These are phyloP conservation scores for Homarus americanus DNA, from an alignment of 1,140 invertebrate species.

Conservation along the genomic window DNA sequence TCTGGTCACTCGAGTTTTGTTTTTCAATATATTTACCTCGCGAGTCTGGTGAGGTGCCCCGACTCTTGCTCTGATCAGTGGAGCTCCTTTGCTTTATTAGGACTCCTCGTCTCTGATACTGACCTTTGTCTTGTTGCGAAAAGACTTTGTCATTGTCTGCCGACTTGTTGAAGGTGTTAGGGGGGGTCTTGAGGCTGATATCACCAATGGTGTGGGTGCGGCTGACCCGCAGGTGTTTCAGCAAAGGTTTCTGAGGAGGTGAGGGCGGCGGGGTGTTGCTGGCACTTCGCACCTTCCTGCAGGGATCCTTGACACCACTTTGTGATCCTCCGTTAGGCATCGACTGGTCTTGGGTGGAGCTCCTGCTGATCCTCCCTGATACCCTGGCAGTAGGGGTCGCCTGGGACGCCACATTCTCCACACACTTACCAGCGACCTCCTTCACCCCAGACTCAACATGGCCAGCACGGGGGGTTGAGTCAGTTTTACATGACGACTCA, in stretches of 20 bases:
- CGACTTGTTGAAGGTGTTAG: not conserved
- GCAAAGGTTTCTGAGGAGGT: not conserved
- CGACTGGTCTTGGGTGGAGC: not conserved
- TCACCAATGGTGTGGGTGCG: not conserved
- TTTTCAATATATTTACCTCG: conserved; percentile 4
- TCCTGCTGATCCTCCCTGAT: not conserved
- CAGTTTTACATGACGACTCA: not conserved
- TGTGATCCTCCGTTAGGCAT: not conserved
- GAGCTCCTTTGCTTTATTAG: conserved; percentile 36
- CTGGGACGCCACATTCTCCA: not conserved
- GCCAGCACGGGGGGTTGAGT: no score
- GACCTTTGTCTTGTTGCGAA: not conserved
- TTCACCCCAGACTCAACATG: no score
- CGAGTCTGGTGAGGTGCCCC: conserved; percentile 20
- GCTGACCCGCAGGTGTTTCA: not conserved
- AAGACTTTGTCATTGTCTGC: not conserved
- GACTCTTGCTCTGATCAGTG: conserved; percentile 22
- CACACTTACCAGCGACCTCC: not conserved
- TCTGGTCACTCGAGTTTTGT: conserved; percentile 56
- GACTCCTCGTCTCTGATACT: not conserved
- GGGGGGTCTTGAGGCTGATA: not conserved
- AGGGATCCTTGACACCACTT: not conserved
- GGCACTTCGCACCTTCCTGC: not conserved
- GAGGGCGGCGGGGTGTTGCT: not conserved
- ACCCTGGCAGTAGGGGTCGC: not conserved